phyloP scores from a whole-genome alignment of 2,888 invertebrate genomes.

The Argynnis bischoffii region DNA sequence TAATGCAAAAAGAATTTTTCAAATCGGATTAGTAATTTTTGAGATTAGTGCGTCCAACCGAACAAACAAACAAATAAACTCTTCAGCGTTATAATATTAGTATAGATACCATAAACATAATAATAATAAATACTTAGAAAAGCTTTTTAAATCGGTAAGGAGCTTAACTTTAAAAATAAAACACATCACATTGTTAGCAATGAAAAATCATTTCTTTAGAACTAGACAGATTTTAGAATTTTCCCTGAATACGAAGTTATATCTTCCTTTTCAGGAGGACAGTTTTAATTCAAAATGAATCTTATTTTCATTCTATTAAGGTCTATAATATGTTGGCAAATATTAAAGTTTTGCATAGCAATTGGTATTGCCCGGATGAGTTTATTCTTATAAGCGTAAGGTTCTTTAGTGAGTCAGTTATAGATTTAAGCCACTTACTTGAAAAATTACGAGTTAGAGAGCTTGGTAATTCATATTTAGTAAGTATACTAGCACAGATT shows the following conservation, averaged over 20 bases:
- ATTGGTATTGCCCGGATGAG: constrained; percentile 36
- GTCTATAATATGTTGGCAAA: not conserved
- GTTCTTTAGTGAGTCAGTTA: constrained; percentile 40
- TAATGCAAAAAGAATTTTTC: no score
- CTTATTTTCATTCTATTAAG: not conserved
- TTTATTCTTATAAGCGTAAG: constrained; percentile 42
- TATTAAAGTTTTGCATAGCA: constrained; percentile 41
- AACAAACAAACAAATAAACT: no score
- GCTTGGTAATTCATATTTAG: not conserved
- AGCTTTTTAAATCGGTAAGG: no score
- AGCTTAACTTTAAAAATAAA: not conserved
- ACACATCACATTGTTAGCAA: constrained; percentile 2
- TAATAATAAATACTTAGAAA: no score
- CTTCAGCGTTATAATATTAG: no score
- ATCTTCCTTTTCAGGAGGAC: not conserved
- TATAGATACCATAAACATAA: no score
- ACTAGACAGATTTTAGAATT: constrained; percentile 1
- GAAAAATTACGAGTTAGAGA: constrained; percentile 11
- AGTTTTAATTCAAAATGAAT: not conserved
- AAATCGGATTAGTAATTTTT: no score
- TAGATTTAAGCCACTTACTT: constrained; percentile 27
- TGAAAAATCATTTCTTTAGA: constrained; percentile 16
- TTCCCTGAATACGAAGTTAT: not conserved
- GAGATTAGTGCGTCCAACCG: no score
- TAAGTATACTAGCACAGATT: no score